These are phyloP conservation scores for Alloplasta piceator DNA, from an alignment of 2,888 invertebrate genomes.

Conservation along the genomic window DNA sequence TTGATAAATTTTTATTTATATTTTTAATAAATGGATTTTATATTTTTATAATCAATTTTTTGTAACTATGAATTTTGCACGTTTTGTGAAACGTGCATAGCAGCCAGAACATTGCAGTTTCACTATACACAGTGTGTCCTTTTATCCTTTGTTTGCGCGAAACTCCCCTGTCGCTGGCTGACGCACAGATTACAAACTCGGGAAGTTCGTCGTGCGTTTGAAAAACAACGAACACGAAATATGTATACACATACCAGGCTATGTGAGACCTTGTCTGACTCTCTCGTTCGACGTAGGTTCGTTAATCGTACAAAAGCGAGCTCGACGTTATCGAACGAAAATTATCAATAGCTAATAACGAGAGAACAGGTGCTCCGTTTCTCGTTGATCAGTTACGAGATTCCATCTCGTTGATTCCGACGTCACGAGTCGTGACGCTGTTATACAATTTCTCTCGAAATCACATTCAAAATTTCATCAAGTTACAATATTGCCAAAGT, in stretches of 20 bases:
- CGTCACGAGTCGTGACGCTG: too few species aligned
- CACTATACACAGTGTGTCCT: not conserved
- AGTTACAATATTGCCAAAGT: too few species aligned
- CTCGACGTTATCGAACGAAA: not conserved
- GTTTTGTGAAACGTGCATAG: not conserved
- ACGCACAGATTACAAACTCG: slow-evolving; percentile 11
- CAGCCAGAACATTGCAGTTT: not conserved
- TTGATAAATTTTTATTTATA: too few species aligned
- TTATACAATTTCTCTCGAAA: too few species aligned
- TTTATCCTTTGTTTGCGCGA: slow-evolving; percentile 36
- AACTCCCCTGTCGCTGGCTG: slow-evolving; percentile 11
- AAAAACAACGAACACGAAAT: slow-evolving; percentile 1
- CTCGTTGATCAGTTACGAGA: not conserved
- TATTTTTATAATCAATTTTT: too few species aligned
- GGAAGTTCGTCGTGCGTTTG: not conserved
- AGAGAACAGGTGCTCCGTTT: not conserved
- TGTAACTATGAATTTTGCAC: too few species aligned
- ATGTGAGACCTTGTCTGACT: not conserved
- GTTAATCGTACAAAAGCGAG: not conserved
- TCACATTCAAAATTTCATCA: too few species aligned
- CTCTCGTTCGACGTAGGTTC: not conserved
- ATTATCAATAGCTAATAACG: not conserved
- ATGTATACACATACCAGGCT: not conserved
- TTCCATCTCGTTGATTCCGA: too few species aligned
- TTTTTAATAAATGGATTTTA: too few species aligned